Evolutionary conservation across 1,140 invertebrate genomes (phyloP).

Genomic region (Plutomurus gul): DNA sequence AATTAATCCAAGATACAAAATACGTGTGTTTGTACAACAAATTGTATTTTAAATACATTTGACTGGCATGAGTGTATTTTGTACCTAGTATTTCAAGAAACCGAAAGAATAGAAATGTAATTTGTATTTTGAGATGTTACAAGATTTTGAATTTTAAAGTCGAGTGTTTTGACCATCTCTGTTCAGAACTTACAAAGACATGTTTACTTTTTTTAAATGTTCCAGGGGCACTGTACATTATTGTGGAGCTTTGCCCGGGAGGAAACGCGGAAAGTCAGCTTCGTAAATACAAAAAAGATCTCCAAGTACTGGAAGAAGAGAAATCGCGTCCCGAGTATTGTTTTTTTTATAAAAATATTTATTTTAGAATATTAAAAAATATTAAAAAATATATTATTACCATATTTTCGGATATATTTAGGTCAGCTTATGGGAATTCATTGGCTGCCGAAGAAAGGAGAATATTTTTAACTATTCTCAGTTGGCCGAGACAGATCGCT

Average conservation of each 20-base stretch:
- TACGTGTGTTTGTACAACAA: too few species aligned
- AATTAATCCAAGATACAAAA: too few species aligned
- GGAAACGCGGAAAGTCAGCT: background rate
- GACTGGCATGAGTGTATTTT: too few species aligned
- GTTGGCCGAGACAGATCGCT: too few species aligned
- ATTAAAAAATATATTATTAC: background rate
- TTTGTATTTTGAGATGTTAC: background rate
- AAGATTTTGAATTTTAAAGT: too few species aligned
- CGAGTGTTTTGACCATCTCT: too few species aligned
- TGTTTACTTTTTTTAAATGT: background rate
- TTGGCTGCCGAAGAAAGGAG: too few species aligned
- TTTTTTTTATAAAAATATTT: background rate
- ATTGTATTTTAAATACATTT: too few species aligned
- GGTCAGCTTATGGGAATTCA: background rate
- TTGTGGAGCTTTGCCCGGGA: background rate
- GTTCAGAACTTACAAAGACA: background rate
- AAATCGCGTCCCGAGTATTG: background rate
- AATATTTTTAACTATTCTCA: too few species aligned
- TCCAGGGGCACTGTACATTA: background rate
- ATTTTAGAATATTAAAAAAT: too few species aligned
- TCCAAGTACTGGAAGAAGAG: background rate
- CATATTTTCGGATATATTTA: background rate
- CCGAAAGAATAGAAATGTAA: too few species aligned
- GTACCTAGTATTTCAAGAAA: too few species aligned
- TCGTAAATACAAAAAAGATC: background rate